Evolutionary conservation across 2,888 invertebrate species (phyloP).

Genomic region (Prosapia bicincta): DNA sequence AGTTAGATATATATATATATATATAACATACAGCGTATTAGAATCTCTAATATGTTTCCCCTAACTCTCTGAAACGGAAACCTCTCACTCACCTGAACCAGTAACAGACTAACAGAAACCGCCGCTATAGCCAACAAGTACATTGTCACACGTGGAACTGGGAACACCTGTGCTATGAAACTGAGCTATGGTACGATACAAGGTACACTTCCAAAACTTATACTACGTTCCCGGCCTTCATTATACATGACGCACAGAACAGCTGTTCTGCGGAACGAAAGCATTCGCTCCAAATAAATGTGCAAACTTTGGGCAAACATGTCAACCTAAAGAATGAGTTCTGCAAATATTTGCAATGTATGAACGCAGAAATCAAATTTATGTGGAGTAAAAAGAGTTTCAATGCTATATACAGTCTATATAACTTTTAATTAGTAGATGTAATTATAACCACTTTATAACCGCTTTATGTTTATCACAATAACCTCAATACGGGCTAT

Average conservation of each 20-base stretch:
- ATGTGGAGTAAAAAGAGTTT: no score
- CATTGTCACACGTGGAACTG: neutral
- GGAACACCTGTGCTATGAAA: neutral
- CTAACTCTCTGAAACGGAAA: no score
- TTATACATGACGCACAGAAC: neutral
- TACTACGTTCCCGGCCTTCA: neutral
- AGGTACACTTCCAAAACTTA: neutral
- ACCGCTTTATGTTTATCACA: no score
- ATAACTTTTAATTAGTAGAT: no score
- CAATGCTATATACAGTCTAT: no score
- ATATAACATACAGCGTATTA: no score
- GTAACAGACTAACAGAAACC: neutral
- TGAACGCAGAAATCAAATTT: neutral
- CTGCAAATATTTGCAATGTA: neutral
- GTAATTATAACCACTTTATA: no score
- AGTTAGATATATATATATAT: no score
- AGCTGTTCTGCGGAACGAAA: neutral
- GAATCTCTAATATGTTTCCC: no score
- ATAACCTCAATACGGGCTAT: no score
- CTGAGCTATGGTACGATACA: neutral
- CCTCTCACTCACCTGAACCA: neutral
- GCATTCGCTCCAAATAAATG: neutral
- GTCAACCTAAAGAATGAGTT: neutral
- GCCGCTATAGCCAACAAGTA: neutral
- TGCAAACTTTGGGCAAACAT: neutral